A percentile compares a stretch with the other conserved stretches of the same genome.
Conservation (phyloP, 2,113 vertebrate genomes). For the Aegithalos caudatus region DNA sequence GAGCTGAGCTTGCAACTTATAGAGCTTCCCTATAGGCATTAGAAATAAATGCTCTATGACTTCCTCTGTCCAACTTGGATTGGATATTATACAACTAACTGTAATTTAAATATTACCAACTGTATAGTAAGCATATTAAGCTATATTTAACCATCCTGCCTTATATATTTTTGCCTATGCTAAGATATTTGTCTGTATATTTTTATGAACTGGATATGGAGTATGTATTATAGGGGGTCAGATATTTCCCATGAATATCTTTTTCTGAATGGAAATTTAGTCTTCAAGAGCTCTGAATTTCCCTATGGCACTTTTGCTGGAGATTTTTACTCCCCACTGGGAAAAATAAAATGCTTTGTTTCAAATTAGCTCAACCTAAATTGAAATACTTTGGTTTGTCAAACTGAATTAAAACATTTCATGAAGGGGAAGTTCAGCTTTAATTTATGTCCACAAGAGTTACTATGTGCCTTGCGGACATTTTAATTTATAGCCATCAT, state of each 20-base stretch:
- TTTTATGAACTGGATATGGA: background rate
- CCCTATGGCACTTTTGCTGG: constrained; percentile 29
- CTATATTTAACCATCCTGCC: background rate
- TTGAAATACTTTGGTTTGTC: constrained; percentile 53
- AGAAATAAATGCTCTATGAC: background rate
- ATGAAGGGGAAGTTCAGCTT: background rate
- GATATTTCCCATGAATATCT: constrained; percentile 53
- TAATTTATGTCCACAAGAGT: constrained; percentile 24
- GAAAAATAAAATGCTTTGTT: constrained; percentile 62
- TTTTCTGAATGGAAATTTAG: constrained; percentile 47
- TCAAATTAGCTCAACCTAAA: constrained; percentile 44
- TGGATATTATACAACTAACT: background rate
- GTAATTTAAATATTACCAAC: background rate
- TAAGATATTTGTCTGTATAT: background rate
- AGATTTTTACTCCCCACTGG: constrained; percentile 22
- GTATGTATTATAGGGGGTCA: constrained; percentile 38
- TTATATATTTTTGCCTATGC: background rate
- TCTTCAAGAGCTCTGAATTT: constrained; percentile 4
- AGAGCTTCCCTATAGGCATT: background rate
- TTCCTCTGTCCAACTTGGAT: background rate
- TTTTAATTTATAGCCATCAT: constrained; percentile 41
- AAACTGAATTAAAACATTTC: constrained; percentile 51
- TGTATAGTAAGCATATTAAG: background rate
- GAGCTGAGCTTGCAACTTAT: background rate
- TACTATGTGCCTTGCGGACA: constrained; percentile 2